Evolutionary conservation across 1,140 invertebrate genomes (phyloP).

Genomic region (silkworm (Bombyx mori)): DNA sequence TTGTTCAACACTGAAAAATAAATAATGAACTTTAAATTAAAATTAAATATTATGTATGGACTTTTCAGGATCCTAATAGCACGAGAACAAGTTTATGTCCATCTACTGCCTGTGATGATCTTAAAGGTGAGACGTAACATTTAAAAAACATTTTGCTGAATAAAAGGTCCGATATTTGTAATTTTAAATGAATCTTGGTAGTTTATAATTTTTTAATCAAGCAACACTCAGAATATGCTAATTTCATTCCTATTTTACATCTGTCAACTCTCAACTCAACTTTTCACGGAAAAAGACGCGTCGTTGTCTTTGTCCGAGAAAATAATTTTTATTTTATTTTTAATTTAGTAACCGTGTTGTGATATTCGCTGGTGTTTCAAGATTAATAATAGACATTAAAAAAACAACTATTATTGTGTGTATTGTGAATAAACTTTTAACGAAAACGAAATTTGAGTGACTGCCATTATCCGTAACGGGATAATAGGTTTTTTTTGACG

Average conservation of each 20-base stretch:
- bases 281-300: constrained; percentile 50
- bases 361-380: constrained; percentile 30
- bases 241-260: constrained; percentile 5
- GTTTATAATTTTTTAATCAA: not conserved
- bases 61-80: constrained; percentile 41
- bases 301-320: constrained; percentile 39
- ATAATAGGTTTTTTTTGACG: constrained; percentile 66
- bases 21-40: constrained; percentile 7
- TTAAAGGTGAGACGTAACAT: constrained; percentile 34
- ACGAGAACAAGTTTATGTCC: constrained; percentile 38
- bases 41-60: constrained; percentile 1
- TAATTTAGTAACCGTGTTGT: constrained; percentile 39
- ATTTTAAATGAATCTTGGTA: too few species aligned
- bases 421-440: constrained; percentile 28
- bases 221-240: constrained; percentile 4
- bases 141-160: too few species aligned
- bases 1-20: constrained; percentile 12
- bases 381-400: constrained; percentile 31
- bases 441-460: constrained; percentile 37
- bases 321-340: constrained; percentile 60
- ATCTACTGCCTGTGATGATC: constrained; percentile 34
- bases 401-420: constrained; percentile 44
- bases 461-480: constrained; percentile 69
- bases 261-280: constrained; percentile 12
- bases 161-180: too few species aligned